Percentiles rank a stretch among this genome's conserved stretches.
Conservation (phyloP, 2,888 invertebrate species). For the Melanostoma scalare region DNA sequence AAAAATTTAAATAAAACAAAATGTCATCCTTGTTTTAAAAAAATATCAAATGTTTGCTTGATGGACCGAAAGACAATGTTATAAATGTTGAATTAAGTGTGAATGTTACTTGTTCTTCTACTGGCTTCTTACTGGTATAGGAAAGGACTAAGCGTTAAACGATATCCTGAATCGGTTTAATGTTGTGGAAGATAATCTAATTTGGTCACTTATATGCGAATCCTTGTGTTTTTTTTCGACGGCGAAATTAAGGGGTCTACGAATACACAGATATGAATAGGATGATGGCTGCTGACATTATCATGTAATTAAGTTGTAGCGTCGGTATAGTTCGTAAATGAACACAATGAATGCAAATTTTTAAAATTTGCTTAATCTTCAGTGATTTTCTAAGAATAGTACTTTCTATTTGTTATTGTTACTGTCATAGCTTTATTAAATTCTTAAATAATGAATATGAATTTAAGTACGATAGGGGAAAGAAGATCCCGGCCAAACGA, state of each 20-base stretch:
- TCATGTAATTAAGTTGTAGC: slow-evolving; percentile 46
- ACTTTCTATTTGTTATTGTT: too few relatives aligned
- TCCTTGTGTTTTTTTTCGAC: slow-evolving; percentile 75
- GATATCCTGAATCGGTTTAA: slow-evolving; percentile 78
- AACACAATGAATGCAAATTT: slow-evolving; percentile 53
- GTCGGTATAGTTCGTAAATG: slow-evolving; percentile 26
- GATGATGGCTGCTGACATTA: slow-evolving; percentile 10
- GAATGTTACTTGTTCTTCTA: slow-evolving; percentile 10
- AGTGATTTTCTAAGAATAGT: too few relatives aligned
- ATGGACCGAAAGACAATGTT: slow-evolving; percentile 50
- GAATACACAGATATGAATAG: too few relatives aligned
- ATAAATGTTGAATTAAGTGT: slow-evolving; percentile 23
- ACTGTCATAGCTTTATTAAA: too few relatives aligned
- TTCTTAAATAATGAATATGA: too few relatives aligned
- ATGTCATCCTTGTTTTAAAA: slow-evolving; percentile 15
- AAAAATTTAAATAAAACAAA: slow-evolving; percentile 24
- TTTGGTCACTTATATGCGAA: slow-evolving; percentile 82
- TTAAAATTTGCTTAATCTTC: neutral
- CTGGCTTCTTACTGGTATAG: slow-evolving; percentile 9
- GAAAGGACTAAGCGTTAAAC: slow-evolving; percentile 71
- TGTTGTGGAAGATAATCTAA: slow-evolving; percentile 82
- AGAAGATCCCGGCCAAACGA: too few relatives aligned
- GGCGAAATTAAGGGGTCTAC: too few relatives aligned
- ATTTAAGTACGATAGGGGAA: too few relatives aligned
- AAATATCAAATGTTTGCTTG: slow-evolving; percentile 44